Evolutionary conservation across 2,888 invertebrate species (phyloP).

Genomic region (Heteropelma amictum): DNA sequence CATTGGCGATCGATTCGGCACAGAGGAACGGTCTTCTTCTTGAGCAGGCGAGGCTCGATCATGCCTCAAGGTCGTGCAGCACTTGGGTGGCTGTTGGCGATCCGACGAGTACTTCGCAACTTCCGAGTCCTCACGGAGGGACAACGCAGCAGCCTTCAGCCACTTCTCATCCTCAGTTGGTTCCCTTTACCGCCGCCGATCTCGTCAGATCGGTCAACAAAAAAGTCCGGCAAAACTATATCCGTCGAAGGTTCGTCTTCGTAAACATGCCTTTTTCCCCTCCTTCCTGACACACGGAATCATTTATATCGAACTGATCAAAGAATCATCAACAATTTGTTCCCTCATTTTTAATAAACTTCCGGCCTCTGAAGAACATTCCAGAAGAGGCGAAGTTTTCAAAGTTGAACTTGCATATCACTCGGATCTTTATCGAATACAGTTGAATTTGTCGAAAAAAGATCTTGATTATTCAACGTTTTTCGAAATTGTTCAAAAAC

Average conservation of each 20-base stretch:
- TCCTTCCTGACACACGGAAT: not conserved
- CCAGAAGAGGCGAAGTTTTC: not conserved
- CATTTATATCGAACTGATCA: too few relatives aligned
- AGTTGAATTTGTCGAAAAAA: not conserved
- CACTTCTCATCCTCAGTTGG: slow-evolving; percentile 77
- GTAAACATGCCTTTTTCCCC: not conserved
- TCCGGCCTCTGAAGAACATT: too few relatives aligned
- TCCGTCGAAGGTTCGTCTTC: slow-evolving; percentile 80
- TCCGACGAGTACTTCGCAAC: slow-evolving; percentile 85
- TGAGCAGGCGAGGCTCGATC: slow-evolving; percentile 82
- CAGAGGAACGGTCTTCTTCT: slow-evolving; percentile 80
- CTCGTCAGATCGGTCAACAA: slow-evolving; percentile 88
- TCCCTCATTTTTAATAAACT: too few relatives aligned
- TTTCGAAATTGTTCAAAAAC: too few relatives aligned
- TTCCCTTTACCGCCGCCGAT: slow-evolving; percentile 83
- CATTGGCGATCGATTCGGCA: slow-evolving; percentile 81
- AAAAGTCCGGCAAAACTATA: slow-evolving; percentile 91
- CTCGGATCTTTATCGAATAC: not conserved
- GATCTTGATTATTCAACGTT: too few relatives aligned
- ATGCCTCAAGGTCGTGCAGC: slow-evolving; percentile 86
- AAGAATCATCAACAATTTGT: too few relatives aligned
- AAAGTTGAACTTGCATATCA: too few relatives aligned
- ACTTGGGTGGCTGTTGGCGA: slow-evolving; percentile 93
- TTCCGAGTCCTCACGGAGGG: slow-evolving; percentile 90
- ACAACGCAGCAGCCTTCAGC: slow-evolving; percentile 73